Evolutionary conservation across 2,888 invertebrate genomes (phyloP).

Genomic region (Hydraecia micacea): DNA sequence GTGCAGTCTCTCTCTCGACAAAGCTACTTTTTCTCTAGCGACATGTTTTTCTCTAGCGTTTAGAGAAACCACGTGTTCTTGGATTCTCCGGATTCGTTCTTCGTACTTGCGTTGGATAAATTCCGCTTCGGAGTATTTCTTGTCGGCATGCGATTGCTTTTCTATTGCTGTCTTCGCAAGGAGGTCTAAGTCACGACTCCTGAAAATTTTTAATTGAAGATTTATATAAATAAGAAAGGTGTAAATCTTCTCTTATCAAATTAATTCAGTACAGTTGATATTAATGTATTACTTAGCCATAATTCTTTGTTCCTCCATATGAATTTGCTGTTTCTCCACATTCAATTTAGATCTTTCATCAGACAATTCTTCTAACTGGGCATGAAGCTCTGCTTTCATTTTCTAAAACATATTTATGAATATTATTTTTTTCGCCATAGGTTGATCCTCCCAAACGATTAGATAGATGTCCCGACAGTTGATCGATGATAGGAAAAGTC

Average conservation of each 20-base stretch:
- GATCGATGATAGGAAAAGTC: too few species aligned
- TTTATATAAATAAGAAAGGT: background rate
- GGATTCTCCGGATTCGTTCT: constrained; percentile 89
- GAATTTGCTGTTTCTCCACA: constrained; percentile 83
- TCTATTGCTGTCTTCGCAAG: constrained; percentile 90
- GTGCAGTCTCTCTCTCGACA: constrained; percentile 90
- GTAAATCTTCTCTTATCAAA: background rate
- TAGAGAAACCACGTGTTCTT: constrained; percentile 89
- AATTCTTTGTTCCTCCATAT: constrained; percentile 85
- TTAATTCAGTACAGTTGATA: background rate
- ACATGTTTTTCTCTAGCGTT: constrained; percentile 91
- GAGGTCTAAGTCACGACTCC: constrained; percentile 87
- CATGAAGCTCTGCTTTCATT: constrained; percentile 85
- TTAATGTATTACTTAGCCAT: constrained; percentile 79
- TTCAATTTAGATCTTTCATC: constrained; percentile 84
- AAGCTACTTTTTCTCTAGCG: constrained; percentile 90
- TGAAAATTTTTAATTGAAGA: constrained; percentile 64
- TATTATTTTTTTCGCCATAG: background rate
- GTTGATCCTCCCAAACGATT: background rate
- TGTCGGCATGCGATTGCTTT: constrained; percentile 90
- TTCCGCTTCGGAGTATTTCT: constrained; percentile 90
- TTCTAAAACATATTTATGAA: constrained; percentile 73
- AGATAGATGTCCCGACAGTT: background rate
- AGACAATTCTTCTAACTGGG: constrained; percentile 83
- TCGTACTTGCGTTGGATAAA: constrained; percentile 89